A percentile compares a stretch with the other conserved stretches of the same genome.
Conservation (phyloP, 2,113 vertebrate species). For the Xenopus laevis region DNA sequence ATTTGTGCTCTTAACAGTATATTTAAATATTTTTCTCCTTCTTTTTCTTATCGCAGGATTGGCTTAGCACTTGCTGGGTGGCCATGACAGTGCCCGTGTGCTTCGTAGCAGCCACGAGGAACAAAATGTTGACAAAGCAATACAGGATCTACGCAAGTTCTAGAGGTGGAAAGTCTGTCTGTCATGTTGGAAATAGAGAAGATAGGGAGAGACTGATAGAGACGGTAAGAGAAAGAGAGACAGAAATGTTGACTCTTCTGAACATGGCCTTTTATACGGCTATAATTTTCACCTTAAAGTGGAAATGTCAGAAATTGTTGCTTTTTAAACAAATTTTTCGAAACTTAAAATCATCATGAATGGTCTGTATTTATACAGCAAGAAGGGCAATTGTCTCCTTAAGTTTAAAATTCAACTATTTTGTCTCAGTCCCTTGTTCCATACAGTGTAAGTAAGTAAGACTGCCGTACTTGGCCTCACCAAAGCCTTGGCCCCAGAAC, state of each 20-base stretch:
- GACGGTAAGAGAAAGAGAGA: no score
- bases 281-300: no score
- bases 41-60: slow-evolving; percentile 68
- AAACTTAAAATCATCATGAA: no score
- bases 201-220: slow-evolving; percentile 74
- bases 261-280: background rate
- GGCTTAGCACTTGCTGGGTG: slow-evolving; percentile 74
- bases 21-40: background rate
- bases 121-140: slow-evolving; percentile 74
- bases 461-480: slow-evolving; percentile 81
- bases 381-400: no score
- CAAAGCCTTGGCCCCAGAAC: slow-evolving; percentile 70
- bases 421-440: slow-evolving; percentile 68
- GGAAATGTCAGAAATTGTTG: no score
- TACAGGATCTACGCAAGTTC: slow-evolving; percentile 63
- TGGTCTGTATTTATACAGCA: no score
- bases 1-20: no score
- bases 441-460: slow-evolving; percentile 86
- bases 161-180: slow-evolving; percentile 73
- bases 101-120: slow-evolving; percentile 81
- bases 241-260: background rate
- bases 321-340: no score
- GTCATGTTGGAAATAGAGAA: slow-evolving; percentile 74
- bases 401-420: no score
- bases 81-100: slow-evolving; percentile 78